Evolutionary conservation across 2,797 vertebrate genomes (phyloP), one percentile per base, ranked within the genome.

Genomic region (Ctenopoma multispine): DNA sequence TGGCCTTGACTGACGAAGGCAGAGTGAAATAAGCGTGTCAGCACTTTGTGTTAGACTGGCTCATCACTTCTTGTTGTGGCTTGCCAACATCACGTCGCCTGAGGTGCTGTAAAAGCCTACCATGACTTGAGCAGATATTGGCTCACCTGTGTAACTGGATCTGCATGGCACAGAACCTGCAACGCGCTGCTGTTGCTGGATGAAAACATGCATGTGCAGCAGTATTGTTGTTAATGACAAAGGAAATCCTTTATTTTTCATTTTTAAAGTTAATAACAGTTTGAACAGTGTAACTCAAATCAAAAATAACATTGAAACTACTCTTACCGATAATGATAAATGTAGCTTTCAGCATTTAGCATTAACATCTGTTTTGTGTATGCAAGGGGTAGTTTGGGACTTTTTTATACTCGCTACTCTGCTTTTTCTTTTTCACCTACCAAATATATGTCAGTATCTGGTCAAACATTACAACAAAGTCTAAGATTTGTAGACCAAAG

Each of bases 51-150:
- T 75, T n/a, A 5, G 75, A 79, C 68, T 81, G 86, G 86, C 88
- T 92, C 89, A 91, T 91, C 79, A 72, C 55, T 56, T 89, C 86
- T 76, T 87, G 90, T 89, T 80, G 77, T 71, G 80, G 85, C 88
- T 85, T 83, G 89, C 88, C 84, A 83, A 60, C 78, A 80, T 40
- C 20, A 63, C 75, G 82, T 70, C 18, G 83, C 89, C 89, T 47
- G 77, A 80, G 84, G 86, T 75, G 81, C 76, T 36, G 20, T 18
- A 50, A 24, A 24, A 82, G 76, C 59, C 84, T 87, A 86, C 91
- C 85, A 90, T 72, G 79, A 84, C 68, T 86, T 71, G 72, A 53
- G 77, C 72, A 73, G 54, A 63, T 76, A 54, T 63, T 54, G 46
- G 64, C 57, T 81, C 51, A 1, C 48, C 58, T 54, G 63, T 72